A percentile compares a stretch with the other conserved stretches of the same genome.
Evolutionary conservation across 2,797 vertebrate genomes (phyloP).

Genomic region (Poecilia picta): DNA sequence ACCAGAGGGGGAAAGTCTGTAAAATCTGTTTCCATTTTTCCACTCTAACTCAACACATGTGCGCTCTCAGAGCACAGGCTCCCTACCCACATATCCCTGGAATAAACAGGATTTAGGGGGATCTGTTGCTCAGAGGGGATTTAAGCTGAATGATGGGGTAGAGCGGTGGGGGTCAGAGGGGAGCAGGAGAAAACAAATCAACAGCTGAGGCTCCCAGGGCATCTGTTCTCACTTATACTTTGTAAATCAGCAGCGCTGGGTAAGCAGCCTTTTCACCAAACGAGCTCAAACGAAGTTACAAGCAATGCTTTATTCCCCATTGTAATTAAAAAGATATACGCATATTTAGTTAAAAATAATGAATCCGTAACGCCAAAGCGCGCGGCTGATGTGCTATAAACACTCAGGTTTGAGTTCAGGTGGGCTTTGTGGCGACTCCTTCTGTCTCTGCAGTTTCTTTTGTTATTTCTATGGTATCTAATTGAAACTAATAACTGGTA

Average conservation of each 20-base stretch:
- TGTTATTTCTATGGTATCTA: not conserved
- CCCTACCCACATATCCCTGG: constrained; percentile 20
- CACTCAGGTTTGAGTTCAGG: not conserved
- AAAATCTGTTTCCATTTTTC: constrained; percentile 39
- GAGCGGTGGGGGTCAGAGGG: constrained; percentile 8
- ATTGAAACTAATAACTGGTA: not conserved
- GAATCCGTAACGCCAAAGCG: not conserved
- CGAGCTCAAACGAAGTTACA: constrained; percentile 2
- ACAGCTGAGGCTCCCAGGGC: constrained; percentile 63
- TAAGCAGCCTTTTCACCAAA: constrained; percentile 50
- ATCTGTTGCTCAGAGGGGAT: constrained; percentile 70
- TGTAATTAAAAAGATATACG: not conserved
- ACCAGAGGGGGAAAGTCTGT: constrained; percentile 30
- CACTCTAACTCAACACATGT: constrained; percentile 6
- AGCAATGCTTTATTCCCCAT: not conserved
- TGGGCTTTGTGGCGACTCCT: not conserved
- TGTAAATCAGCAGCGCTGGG: constrained; percentile 32
- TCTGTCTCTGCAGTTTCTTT: not conserved
- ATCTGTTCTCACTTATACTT: constrained; percentile 67
- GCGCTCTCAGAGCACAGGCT: constrained; percentile 14
- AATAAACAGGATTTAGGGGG: constrained; percentile 71
- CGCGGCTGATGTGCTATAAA: not conserved
- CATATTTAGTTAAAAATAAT: not conserved
- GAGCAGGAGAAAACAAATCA: constrained; percentile 55
- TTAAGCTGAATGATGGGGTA: constrained; percentile 61